Percentiles rank a stretch among this genome's conserved stretches.
These are phyloP conservation scores for Yoshiicerus persimilis DNA, from an alignment of 1,140 invertebrate genomes.

Conservation along the genomic window DNA sequence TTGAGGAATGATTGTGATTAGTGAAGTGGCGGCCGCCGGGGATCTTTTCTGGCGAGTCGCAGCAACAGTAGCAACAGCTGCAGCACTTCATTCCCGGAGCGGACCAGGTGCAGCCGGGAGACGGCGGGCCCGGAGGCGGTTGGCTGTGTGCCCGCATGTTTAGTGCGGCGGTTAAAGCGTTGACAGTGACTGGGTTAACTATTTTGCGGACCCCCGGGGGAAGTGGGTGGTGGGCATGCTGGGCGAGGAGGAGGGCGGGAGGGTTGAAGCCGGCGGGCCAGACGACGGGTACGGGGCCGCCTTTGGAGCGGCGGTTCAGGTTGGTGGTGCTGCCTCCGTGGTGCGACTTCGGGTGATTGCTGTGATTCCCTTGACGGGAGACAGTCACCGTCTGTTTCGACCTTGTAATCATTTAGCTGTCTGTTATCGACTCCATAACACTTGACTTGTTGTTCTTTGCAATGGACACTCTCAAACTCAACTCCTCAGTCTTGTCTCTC, in stretches of 20 bases:
- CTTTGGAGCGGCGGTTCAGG: not conserved
- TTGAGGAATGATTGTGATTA: not conserved
- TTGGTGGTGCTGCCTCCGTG: not conserved
- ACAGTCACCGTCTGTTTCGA: slow-evolving; percentile 20
- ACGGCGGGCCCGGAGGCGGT: slow-evolving; percentile 13
- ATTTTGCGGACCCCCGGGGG: slow-evolving; percentile 31
- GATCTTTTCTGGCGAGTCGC: slow-evolving; percentile 24
- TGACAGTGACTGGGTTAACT: slow-evolving; percentile 47
- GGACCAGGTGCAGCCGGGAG: not conserved
- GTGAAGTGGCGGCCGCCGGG: not conserved
- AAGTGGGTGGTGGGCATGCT: not conserved
- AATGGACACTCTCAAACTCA: not conserved
- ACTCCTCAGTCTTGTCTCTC: not conserved
- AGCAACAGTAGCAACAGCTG: slow-evolving; percentile 46
- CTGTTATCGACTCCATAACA: not conserved
- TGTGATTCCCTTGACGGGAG: not conserved
- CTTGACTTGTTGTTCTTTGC: not conserved
- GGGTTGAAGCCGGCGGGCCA: slow-evolving; percentile 18
- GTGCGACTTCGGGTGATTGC: not conserved
- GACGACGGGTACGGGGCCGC: not conserved
- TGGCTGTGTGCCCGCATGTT: not conserved
- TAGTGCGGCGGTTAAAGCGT: slow-evolving; percentile 30
- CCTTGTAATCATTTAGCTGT: slow-evolving; percentile 24
- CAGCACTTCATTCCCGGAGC: slow-evolving; percentile 12
- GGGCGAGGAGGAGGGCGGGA: slow-evolving; percentile 8